Conservation (phyloP, 92 coral and sea anemone genomes). For the Porites rus region DNA sequence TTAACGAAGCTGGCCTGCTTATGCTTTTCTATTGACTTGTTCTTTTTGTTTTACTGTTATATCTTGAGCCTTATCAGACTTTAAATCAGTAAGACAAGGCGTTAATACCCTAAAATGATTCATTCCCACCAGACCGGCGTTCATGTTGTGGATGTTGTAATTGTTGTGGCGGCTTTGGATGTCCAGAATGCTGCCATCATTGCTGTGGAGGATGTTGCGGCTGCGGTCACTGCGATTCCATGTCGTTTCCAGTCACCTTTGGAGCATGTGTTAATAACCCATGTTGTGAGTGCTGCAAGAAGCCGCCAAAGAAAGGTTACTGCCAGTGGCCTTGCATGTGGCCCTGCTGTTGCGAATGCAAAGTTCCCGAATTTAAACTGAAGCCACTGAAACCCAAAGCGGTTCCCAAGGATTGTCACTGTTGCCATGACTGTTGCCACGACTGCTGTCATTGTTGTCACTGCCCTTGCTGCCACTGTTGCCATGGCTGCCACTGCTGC, state of each 20-base stretch:
- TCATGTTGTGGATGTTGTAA: conserved; percentile 57
- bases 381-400: conserved; percentile 73
- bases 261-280: conserved; percentile 85
- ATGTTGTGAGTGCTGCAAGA: conserved; percentile 81
- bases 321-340: conserved; percentile 78
- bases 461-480: conserved; percentile 14
- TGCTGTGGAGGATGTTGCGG: conserved; percentile 74
- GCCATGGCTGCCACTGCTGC: conserved; percentile 35
- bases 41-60: neutral
- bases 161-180: conserved; percentile 70
- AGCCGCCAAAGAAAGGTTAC: conserved; percentile 71
- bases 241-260: conserved; percentile 75
- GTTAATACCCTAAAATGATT: neutral
- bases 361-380: conserved; percentile 69
- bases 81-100: too few relatives aligned
- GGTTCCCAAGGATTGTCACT: conserved; percentile 40
- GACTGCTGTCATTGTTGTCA: conserved; percentile 19
- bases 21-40: neutral
- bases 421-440: conserved; percentile 14
- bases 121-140: conserved; percentile 28
- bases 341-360: conserved; percentile 86
- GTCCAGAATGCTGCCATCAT: conserved; percentile 71
- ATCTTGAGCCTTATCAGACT: neutral
- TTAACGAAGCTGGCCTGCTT: conserved; percentile 51
- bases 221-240: conserved; percentile 71